phyloP scores from a whole-genome alignment of 2,797 vertebrate genomes.

The Etheostoma nigrum region DNA sequence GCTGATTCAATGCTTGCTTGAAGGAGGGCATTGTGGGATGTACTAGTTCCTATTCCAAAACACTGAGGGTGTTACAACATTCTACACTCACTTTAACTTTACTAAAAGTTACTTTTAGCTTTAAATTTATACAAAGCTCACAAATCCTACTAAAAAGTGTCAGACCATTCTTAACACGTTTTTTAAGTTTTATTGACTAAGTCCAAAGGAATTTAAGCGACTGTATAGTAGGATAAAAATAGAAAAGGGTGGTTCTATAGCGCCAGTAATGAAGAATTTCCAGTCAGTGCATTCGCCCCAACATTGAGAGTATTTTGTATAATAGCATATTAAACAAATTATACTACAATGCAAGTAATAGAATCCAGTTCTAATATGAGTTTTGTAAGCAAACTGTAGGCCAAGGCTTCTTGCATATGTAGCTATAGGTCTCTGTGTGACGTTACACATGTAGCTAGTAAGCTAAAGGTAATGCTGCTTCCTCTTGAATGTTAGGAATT shows the following conservation, averaged over 20 bases:
- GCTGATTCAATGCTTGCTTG: not conserved
- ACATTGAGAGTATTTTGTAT: not conserved
- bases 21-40: not conserved
- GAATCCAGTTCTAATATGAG: not conserved
- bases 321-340: not conserved
- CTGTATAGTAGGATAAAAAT: not conserved
- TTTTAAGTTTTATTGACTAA: not conserved
- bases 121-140: not conserved
- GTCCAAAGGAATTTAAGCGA: not conserved
- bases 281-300: too few species aligned
- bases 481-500: not conserved
- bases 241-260: not conserved
- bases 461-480: not conserved
- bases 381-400: not conserved
- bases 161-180: accelerated
- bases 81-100: not conserved
- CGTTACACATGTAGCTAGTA: too few species aligned
- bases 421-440: too few species aligned
- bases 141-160: not conserved
- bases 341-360: not conserved
- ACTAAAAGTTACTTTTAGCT: not conserved
- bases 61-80: not conserved
- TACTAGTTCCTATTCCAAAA: not conserved
- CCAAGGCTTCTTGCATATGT: too few species aligned
- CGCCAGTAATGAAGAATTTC: too few species aligned